These are phyloP conservation scores for Sycobia sp. DNA, from an alignment of 1,140 invertebrate genomes.

Conservation along the genomic window DNA sequence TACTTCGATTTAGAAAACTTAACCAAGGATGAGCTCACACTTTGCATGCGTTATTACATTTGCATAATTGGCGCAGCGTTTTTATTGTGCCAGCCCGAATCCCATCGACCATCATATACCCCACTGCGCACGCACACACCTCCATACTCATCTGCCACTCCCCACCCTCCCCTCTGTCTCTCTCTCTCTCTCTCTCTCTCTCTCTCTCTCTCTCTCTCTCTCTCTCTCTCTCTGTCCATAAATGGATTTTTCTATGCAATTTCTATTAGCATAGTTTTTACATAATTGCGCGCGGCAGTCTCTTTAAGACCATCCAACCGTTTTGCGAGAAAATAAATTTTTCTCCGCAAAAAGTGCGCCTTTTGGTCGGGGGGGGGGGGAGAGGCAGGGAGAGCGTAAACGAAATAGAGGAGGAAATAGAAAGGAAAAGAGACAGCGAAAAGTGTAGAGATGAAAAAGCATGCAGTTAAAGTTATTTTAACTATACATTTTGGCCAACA, in stretches of 20 bases:
- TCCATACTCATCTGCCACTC: constrained; percentile 11
- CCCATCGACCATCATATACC: constrained; percentile 31
- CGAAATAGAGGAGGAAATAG: too few relatives aligned
- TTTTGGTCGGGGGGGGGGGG: too few relatives aligned
- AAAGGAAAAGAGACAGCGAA: not conserved
- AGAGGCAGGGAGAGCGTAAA: too few relatives aligned
- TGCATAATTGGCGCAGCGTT: constrained; percentile 52
- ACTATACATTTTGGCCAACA: too few relatives aligned
- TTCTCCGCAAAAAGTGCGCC: constrained; percentile 1
- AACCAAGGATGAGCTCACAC: constrained; percentile 30
- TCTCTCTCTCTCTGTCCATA: too few relatives aligned
- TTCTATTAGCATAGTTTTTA: constrained; percentile 60
- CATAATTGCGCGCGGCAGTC: constrained; percentile 51
- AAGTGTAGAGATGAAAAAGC: not conserved
- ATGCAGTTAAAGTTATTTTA: not conserved
- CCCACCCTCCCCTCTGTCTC: too few relatives aligned
- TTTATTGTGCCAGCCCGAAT: constrained; percentile 46
- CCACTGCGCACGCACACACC: too few relatives aligned
- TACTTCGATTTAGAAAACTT: constrained; percentile 46
- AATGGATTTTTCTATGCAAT: constrained; percentile 56
- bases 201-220: too few relatives aligned
- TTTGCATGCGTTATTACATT: constrained; percentile 51
- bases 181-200: too few relatives aligned
- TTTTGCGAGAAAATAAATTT: constrained; percentile 49
- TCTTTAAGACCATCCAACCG: constrained; percentile 41